Evolutionary conservation across 1,140 invertebrate species (phyloP).

Genomic region (Dendroctonus valens): DNA sequence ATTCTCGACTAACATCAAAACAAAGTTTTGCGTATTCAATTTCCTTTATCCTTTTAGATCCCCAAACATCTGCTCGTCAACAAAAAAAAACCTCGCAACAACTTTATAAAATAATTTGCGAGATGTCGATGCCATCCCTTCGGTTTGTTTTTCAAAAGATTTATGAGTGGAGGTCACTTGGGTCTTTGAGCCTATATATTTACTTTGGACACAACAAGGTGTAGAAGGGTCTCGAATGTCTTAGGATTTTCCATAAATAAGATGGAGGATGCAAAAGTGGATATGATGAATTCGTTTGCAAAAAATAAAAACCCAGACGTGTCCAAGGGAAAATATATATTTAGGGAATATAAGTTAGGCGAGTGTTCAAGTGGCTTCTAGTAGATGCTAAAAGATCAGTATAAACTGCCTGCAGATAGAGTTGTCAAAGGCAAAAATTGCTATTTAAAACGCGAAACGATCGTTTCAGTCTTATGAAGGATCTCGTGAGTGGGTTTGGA

Average conservation of each 20-base stretch:
- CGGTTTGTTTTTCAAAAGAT: slow-evolving; percentile 30
- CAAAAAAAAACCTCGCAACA: slow-evolving; percentile 17
- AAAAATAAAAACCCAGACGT: not conserved
- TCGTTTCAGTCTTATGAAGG: too few species aligned
- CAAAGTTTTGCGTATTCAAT: not conserved
- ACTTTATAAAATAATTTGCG: slow-evolving; percentile 33
- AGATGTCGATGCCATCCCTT: slow-evolving; percentile 23
- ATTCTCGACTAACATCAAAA: too few species aligned
- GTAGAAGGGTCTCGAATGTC: slow-evolving; percentile 3
- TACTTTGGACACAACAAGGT: slow-evolving; percentile 24
- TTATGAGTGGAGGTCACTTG: slow-evolving; percentile 18
- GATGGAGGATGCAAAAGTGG: slow-evolving; percentile 9
- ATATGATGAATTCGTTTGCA: not conserved
- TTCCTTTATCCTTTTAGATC: slow-evolving; percentile 3
- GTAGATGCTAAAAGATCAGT: not conserved
- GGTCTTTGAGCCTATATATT: slow-evolving; percentile 19
- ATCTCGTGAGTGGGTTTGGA: too few species aligned
- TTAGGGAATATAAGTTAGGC: too few species aligned
- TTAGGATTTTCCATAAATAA: slow-evolving; percentile 21
- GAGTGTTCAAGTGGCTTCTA: not conserved
- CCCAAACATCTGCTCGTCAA: slow-evolving; percentile 9
- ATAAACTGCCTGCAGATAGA: too few species aligned
- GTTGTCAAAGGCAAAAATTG: too few species aligned
- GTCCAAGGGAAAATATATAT: too few species aligned
- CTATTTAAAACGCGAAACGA: too few species aligned